Evolutionary conservation across 1,140 invertebrate genomes (phyloP).

Genomic region (Danaus melanippus): DNA sequence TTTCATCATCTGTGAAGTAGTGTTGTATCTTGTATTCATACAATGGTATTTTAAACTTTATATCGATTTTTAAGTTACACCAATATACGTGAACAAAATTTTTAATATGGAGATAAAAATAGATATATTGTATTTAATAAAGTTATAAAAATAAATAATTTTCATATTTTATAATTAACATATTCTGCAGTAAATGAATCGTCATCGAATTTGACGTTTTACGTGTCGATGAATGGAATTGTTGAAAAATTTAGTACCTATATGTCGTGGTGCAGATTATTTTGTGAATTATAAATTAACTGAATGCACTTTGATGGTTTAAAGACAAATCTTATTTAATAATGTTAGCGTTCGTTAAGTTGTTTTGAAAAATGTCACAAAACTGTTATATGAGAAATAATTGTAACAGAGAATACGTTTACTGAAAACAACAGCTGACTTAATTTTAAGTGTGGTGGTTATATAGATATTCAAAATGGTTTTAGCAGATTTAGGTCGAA

Average conservation of each 20-base stretch:
- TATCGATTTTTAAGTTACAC: too few species aligned
- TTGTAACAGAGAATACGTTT: conserved; percentile 6
- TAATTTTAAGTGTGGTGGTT: conserved; percentile 8
- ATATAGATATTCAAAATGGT: conserved; percentile 83
- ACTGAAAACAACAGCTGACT: conserved; percentile 15
- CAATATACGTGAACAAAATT: too few species aligned
- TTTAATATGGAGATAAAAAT: too few species aligned
- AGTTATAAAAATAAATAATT: too few species aligned
- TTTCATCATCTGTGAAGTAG: conserved; percentile 9
- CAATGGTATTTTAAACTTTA: neutral
- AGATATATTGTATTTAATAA: too few species aligned
- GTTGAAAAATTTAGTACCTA: too few species aligned
- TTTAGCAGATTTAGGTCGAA: conserved; percentile 99
- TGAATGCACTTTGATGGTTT: too few species aligned
- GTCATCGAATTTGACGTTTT: neutral
- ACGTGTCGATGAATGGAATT: too few species aligned
- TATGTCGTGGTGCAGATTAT: too few species aligned
- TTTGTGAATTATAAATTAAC: too few species aligned
- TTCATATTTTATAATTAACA: neutral
- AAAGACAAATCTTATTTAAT: too few species aligned
- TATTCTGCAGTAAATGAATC: neutral
- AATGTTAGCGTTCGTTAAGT: neutral
- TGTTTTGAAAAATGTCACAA: conserved; percentile 24
- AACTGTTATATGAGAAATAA: conserved; percentile 10
- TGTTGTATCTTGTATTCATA: neutral